phyloP scores from a whole-genome alignment of 1,140 invertebrate genomes.

The Anadara kagoshimensis region DNA sequence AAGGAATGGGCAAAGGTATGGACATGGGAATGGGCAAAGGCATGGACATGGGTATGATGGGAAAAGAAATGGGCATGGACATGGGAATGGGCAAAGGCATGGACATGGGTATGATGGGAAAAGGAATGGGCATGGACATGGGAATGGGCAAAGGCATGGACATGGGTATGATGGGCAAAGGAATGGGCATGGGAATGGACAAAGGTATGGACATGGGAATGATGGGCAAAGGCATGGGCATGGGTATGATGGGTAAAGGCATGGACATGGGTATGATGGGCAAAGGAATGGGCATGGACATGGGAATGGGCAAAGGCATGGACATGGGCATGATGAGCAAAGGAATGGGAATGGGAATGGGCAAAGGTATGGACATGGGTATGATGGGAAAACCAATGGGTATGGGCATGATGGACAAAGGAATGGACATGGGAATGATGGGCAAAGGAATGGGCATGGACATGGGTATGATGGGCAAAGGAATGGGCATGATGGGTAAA shows the following conservation, averaged over 20 bases:
- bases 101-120: no score
- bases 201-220: neutral
- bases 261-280: neutral
- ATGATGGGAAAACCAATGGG: neutral
- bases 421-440: neutral
- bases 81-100: neutral
- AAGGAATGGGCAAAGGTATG: neutral
- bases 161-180: neutral
- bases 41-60: neutral
- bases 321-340: neutral
- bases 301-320: neutral
- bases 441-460: neutral
- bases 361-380: neutral
- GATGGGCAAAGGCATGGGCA: neutral
- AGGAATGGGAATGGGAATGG: neutral
- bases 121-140: neutral
- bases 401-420: neutral
- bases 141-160: neutral
- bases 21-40: neutral
- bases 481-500: neutral
- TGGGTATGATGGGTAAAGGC: neutral
- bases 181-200: neutral
- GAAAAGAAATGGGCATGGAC: neutral
- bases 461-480: neutral
- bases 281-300: neutral